Conservation (phyloP, 2,797 vertebrate genomes). For the Brotula barbata region DNA sequence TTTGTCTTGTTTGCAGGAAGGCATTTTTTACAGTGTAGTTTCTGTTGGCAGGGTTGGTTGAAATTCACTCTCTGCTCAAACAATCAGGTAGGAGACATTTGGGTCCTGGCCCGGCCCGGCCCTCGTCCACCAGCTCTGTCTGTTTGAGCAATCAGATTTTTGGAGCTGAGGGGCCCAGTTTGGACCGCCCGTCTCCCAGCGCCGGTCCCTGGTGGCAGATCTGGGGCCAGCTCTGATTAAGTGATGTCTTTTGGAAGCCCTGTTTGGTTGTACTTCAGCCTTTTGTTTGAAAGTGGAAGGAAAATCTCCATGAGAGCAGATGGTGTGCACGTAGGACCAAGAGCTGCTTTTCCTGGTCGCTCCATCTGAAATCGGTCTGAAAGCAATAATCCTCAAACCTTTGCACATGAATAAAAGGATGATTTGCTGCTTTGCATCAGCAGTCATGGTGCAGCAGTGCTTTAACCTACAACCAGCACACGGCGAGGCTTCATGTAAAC, state of each 20-base stretch:
- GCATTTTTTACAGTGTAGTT: constrained; percentile 28
- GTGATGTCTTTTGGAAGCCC: constrained; percentile 61
- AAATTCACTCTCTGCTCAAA: constrained; percentile 51
- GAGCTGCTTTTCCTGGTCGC: background rate
- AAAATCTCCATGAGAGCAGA: constrained; percentile 63
- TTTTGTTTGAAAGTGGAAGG: constrained; percentile 61
- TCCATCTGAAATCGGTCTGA: background rate
- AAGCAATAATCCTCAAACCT: background rate
- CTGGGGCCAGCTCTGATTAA: constrained; percentile 69
- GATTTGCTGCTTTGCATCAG: background rate
- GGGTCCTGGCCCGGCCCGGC: constrained; percentile 26
- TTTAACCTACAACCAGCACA: background rate
- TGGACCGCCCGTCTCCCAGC: constrained; percentile 30
- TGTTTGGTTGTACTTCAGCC: constrained; percentile 44
- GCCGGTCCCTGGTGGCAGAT: constrained; percentile 47
- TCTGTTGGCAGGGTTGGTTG: background rate
- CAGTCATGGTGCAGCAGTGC: background rate
- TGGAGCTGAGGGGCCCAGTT: constrained; percentile 52
- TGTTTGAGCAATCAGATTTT: constrained; percentile 66
- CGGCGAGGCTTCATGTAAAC: background rate
- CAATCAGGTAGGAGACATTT: constrained; percentile 48
- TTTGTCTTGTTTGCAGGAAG: background rate
- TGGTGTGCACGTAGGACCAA: constrained; percentile 15
- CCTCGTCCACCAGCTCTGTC: constrained; percentile 19
- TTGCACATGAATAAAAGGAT: background rate